Percentiles rank a stretch among this genome's conserved stretches.
These are phyloP conservation scores for Scomberomorus guttatus DNA, from an alignment of 2,797 vertebrate species.

Conservation along the genomic window DNA sequence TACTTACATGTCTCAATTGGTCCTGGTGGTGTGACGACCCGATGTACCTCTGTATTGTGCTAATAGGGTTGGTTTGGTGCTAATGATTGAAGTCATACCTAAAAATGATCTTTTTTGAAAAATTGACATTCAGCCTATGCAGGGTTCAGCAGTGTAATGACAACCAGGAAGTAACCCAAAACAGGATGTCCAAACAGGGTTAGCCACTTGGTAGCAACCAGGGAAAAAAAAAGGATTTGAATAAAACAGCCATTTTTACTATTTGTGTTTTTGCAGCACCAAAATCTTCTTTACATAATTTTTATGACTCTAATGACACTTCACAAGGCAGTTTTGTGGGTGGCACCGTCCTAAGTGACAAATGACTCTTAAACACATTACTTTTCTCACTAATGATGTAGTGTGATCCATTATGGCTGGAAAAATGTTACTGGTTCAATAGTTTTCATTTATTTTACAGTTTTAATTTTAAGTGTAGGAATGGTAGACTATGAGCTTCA, in stretches of 20 bases:
- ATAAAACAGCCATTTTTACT: not conserved
- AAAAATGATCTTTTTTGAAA: not conserved
- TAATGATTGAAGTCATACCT: not conserved
- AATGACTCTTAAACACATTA: not conserved
- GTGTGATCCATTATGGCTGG: not conserved
- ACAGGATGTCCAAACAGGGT: not conserved
- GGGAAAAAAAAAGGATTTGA: not conserved
- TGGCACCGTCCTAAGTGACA: too few relatives aligned
- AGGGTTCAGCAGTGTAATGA: not conserved
- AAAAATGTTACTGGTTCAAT: not conserved
- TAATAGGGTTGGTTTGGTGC: not conserved
- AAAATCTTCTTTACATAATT: not conserved
- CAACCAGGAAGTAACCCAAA: constrained; percentile 16
- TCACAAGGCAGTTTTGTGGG: not conserved
- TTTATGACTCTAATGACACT: not conserved
- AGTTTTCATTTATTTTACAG: too few relatives aligned
- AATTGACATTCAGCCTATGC: not conserved
- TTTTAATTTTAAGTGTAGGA: not conserved
- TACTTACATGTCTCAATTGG: not conserved
- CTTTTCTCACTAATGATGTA: not conserved
- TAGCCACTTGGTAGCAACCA: not conserved
- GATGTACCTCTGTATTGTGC: not conserved
- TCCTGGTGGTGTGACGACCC: not conserved
- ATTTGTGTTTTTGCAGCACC: not conserved
- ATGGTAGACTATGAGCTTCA: not conserved